phyloP scores from a whole-genome alignment of 2,888 invertebrate species.

The Colostygia pectinataria region DNA sequence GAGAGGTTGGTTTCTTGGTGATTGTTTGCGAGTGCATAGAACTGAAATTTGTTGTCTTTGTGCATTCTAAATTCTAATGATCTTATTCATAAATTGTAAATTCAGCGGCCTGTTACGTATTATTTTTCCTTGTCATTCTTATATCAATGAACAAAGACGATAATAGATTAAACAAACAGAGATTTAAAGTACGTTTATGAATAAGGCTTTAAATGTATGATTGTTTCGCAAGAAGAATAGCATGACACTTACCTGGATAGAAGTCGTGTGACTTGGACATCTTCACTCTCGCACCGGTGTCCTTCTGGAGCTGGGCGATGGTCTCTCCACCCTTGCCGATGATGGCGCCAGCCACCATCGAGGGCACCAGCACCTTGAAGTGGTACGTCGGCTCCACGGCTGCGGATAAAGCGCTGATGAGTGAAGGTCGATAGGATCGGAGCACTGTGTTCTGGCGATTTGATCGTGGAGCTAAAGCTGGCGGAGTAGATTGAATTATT shows the following conservation, averaged over 20 bases:
- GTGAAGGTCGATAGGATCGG: constrained; percentile 28
- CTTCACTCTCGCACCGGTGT: constrained; percentile 98
- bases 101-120: no score
- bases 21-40: no score
- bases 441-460: constrained; percentile 42
- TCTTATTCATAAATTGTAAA: no score
- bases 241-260: constrained; percentile 92
- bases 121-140: no score
- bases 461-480: constrained; percentile 13
- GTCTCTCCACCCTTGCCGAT: constrained; percentile 99
- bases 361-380: constrained; percentile 98
- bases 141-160: no score
- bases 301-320: constrained; percentile 98
- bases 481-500: background rate
- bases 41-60: background rate
- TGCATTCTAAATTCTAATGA: no score
- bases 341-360: constrained; percentile 98
- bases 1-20: background rate
- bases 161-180: no score
- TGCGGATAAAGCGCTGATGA: constrained; percentile 58
- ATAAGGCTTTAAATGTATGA: constrained; percentile 20
- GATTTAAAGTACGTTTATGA: no score
- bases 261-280: constrained; percentile 99
- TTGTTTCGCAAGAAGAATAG: background rate
- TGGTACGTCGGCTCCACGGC: constrained; percentile 95